Percentiles rank a stretch among this genome's conserved stretches.
These are phyloP conservation scores for Anolis carolinensis DNA, from an alignment of 2,113 vertebrate genomes.

Conservation along the genomic window DNA sequence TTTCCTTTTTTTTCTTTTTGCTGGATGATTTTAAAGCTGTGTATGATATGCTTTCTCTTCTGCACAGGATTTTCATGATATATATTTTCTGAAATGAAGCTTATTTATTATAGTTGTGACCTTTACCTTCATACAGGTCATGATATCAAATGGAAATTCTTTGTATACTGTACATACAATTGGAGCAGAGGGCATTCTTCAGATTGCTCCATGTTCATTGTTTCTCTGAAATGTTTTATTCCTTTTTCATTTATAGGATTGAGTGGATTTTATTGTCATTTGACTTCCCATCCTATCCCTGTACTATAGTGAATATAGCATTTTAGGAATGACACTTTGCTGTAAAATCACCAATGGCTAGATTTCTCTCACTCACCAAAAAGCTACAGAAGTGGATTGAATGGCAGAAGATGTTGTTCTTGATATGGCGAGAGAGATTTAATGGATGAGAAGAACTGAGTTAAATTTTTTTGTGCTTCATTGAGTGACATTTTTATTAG, in stretches of 20 bases:
- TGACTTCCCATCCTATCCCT: background rate
- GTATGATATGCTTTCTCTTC: background rate
- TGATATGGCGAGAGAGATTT: constrained; percentile 25
- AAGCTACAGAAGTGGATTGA: constrained; percentile 7
- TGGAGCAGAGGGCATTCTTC: background rate
- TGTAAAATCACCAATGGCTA: background rate
- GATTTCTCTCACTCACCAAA: background rate
- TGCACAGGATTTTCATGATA: background rate
- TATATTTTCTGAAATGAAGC: background rate
- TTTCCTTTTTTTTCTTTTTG: background rate
- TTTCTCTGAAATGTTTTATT: constrained; percentile 25
- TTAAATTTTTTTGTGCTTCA: background rate
- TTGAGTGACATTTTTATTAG: background rate
- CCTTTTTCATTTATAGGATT: constrained; percentile 19
- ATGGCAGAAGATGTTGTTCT: background rate
- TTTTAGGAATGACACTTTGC: background rate
- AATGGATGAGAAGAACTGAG: constrained; percentile 6
- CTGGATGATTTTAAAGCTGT: background rate
- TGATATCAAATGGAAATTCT: constrained; percentile 28
- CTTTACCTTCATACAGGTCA: constrained; percentile 24
- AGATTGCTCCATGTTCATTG: background rate
- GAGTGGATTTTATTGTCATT: constrained; percentile 21
- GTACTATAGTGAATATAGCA: background rate
- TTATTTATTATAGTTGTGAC: constrained; percentile 23
- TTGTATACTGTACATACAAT: background rate